phyloP scores from a whole-genome alignment of 2,888 invertebrate genomes.

The Fragum fragum region DNA sequence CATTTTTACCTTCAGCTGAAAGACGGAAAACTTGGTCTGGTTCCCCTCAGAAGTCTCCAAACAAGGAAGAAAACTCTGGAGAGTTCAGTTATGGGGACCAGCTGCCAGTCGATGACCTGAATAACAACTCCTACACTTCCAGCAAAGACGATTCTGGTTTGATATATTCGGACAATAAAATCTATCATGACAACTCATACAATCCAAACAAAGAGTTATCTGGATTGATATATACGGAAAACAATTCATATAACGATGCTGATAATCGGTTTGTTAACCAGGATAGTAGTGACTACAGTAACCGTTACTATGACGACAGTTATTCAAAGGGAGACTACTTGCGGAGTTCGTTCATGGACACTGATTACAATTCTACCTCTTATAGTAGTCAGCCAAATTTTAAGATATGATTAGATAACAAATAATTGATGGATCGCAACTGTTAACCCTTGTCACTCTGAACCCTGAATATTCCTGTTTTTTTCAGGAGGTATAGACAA shows the following conservation, averaged over 20 bases:
- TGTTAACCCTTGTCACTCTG: too few species aligned
- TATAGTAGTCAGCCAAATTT: conserved; percentile 52
- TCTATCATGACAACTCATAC: not conserved
- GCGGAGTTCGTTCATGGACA: conserved; percentile 31
- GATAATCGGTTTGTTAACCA: conserved; percentile 7
- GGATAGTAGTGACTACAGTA: not conserved
- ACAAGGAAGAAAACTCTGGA: conserved; percentile 15
- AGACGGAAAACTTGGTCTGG: conserved; percentile 83
- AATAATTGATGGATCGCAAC: too few species aligned
- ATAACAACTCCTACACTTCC: conserved; percentile 42
- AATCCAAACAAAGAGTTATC: conserved; percentile 11
- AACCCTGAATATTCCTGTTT: too few species aligned
- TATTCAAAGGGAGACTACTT: conserved; percentile 53
- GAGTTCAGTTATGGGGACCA: conserved; percentile 28
- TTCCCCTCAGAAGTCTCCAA: conserved; percentile 51
- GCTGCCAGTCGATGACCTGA: conserved; percentile 30
- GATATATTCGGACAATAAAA: not conserved
- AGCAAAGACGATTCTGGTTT: conserved; percentile 21
- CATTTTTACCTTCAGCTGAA: conserved; percentile 71
- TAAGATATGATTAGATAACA: conserved; percentile 56
- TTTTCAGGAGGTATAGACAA: too few species aligned
- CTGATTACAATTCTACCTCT: conserved; percentile 50
- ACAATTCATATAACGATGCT: not conserved
- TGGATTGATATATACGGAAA: not conserved
- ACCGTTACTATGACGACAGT: conserved; percentile 15